A percentile compares a stretch with the other conserved stretches of the same genome.
Evolutionary conservation across 2,888 invertebrate species (phyloP).

Genomic region (Sesia apiformis): DNA sequence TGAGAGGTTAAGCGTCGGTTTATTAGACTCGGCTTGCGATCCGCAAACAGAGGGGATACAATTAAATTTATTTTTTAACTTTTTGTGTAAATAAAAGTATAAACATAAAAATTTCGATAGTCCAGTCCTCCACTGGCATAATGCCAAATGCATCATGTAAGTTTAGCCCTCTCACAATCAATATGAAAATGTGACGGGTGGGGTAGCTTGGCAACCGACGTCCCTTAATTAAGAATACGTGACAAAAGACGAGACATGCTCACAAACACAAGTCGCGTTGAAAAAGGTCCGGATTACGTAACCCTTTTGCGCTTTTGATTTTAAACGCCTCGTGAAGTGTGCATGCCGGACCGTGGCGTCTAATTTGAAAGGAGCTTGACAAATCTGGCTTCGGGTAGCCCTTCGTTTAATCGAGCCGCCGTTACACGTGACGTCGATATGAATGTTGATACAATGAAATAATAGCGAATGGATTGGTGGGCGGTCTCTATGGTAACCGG

Average conservation of each 20-base stretch:
- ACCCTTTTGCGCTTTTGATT: conserved; percentile 74
- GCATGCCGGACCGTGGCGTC: conserved; percentile 50
- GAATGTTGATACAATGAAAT: conserved; percentile 70
- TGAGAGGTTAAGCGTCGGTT: conserved; percentile 70
- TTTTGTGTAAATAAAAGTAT: conserved; percentile 2
- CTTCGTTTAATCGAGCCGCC: conserved; percentile 62
- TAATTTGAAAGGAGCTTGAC: conserved; percentile 70
- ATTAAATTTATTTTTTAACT: conserved; percentile 19
- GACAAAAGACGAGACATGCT: conserved; percentile 73
- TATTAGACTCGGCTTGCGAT: conserved; percentile 69
- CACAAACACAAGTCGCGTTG: conserved; percentile 60
- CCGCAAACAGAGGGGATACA: conserved; percentile 59
- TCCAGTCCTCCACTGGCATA: conserved; percentile 19
- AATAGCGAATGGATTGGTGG: conserved; percentile 39
- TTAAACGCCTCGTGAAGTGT: conserved; percentile 68
- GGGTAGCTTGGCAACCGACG: conserved; percentile 56
- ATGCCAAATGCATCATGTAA: conserved; percentile 28
- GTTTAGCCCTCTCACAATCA: conserved; percentile 51
- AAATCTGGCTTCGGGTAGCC: conserved; percentile 67
- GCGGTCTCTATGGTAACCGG: conserved; percentile 65
- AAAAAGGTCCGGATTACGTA: conserved; percentile 72
- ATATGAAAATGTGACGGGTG: conserved; percentile 64
- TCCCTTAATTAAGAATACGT: conserved; percentile 75
- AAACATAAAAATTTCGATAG: conserved; percentile 6
- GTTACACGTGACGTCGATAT: conserved; percentile 61